Conservation (phyloP, 2,797 vertebrate genomes). For the Brachyrhaphis roseni region DNA sequence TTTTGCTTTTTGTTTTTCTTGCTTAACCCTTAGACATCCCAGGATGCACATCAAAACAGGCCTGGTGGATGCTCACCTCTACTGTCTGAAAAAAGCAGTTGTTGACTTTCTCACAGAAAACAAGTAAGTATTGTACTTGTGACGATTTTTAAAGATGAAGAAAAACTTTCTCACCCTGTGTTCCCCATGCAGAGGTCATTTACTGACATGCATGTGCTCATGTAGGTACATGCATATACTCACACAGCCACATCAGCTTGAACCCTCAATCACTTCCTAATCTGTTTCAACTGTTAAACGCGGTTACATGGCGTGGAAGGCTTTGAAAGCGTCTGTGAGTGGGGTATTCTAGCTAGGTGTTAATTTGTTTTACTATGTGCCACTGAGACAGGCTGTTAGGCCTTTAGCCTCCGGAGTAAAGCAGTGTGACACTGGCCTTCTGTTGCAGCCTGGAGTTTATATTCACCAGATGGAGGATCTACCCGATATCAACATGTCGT, state of each 20-base stretch:
- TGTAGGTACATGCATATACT: background rate
- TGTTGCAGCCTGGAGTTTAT: conserved; percentile 18
- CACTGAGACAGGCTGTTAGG: conserved; percentile 76
- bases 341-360: conserved; percentile 74
- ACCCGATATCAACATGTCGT: background rate
- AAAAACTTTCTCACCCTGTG: background rate
- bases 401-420: conserved; percentile 70
- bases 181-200: background rate
- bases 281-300: conserved; percentile 60
- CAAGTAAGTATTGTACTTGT: conserved; percentile 73
- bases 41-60: conserved; percentile 95
- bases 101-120: conserved; percentile 89
- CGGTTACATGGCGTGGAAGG: conserved; percentile 52
- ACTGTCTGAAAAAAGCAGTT: conserved; percentile 95
- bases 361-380: conserved; percentile 83
- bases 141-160: background rate
- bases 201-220: background rate
- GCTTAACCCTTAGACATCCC: conserved; percentile 84
- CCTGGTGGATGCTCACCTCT: conserved; percentile 95
- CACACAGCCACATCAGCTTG: conserved; percentile 25
- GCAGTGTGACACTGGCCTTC: conserved; percentile 71
- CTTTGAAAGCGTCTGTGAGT: conserved; percentile 70
- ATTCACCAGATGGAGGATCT: conserved; percentile 7
- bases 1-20: background rate
- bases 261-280: conserved; percentile 44